Base-by-base conservation (phyloP, 2,888 invertebrate genomes). In the Diloba caeruleocephala region DNA sequence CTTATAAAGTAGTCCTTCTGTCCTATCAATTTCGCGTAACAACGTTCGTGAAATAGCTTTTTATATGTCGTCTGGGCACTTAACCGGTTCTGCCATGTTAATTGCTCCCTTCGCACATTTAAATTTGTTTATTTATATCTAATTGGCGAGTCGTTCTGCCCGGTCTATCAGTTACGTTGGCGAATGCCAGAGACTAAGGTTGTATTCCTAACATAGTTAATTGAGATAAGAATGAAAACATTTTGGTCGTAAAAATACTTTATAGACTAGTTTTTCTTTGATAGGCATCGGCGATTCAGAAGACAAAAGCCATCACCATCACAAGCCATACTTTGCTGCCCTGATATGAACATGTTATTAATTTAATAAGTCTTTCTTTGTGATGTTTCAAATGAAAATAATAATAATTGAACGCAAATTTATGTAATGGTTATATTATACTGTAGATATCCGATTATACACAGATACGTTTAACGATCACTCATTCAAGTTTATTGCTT, bases 91-190 rank as follows among this genome's bases (percentile, higher is more conserved):
- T 26, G 10, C 33, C 55, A 56, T 51, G 62, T 64, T 67, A 73
- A 73, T 72, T 67, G 48, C 53, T 43, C 13, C 41, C 45, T 32
- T 56, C 43, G 49, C 55, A 52, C 52, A 58, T 66, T 69, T 70
- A 39, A 58, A 59, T 59, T 57, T 56, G 52, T 64, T 69, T 71
- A 58, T 71, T 62, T 71, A 52, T 51, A 36, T 62, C 29, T 65
- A 66, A 62, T 56, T 68, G 45, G 41, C 14, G 31, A 56, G 32
- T 51, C 37, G 28, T 45, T n/a, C 23, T 5, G 29, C 31, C n/a
- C 9, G 29, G 42, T 46, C 55, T 65, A 55, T 55, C 56, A 48
- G 31, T 60, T 55, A 64, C 43, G 45, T 28, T 33, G 32, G 34
- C 32, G 32, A 50, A 50, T 55, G 6, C 58, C 52, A 10, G 15